Conservation (phyloP, 2,113 vertebrate species). For the Onychorhynchus coronatus region DNA sequence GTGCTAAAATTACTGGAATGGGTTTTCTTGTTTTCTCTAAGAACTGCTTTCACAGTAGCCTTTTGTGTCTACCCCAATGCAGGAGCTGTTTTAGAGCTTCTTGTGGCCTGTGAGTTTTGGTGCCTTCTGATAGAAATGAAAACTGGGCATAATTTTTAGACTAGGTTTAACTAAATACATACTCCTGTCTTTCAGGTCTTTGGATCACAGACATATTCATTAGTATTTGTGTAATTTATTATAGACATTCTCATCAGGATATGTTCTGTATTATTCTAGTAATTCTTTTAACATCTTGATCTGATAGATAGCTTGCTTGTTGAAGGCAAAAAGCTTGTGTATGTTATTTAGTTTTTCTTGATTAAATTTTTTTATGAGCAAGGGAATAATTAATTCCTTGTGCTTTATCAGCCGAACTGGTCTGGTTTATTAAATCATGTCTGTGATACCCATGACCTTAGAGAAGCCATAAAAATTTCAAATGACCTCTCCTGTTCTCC, state of each 20-base stretch:
- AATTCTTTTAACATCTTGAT: background rate
- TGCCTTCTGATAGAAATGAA: background rate
- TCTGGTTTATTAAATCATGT: background rate
- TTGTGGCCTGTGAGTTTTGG: background rate
- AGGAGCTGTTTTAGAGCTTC: background rate
- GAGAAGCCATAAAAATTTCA: background rate
- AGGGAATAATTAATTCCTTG: background rate
- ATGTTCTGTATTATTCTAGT: background rate
- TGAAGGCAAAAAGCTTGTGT: background rate
- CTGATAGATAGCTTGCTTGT: background rate
- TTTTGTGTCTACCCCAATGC: background rate
- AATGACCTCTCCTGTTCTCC: background rate
- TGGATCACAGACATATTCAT: background rate
- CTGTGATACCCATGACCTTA: background rate
- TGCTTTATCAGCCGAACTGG: background rate
- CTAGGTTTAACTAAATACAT: background rate
- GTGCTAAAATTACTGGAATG: fast-evolving
- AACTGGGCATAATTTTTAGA: background rate
- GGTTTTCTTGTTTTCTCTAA: background rate
- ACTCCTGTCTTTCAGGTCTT: background rate
- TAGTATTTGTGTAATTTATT: background rate
- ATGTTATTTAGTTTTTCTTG: background rate
- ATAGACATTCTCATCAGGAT: background rate
- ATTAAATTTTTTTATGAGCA: background rate
- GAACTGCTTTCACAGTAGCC: background rate